Evolutionary conservation across 2,888 invertebrate species (phyloP).

Genomic region (Lingula anatina): DNA sequence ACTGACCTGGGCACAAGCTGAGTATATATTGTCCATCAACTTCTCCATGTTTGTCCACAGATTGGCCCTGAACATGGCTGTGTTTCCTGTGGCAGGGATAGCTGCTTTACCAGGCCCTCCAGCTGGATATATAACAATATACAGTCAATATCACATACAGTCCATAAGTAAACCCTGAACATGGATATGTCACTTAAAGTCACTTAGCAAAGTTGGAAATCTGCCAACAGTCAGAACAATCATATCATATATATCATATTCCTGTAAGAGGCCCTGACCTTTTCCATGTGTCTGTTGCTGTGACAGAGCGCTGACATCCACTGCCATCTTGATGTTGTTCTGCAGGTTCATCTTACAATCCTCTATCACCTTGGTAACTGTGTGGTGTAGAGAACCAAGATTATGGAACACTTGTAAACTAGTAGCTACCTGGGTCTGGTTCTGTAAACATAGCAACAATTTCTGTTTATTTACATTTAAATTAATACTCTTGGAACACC

Average conservation of each 20-base stretch:
- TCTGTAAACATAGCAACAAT: conserved; percentile 19
- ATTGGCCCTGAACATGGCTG: conserved; percentile 61
- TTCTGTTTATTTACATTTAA: not conserved
- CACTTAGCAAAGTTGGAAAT: no score
- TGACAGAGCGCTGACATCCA: conserved; percentile 50
- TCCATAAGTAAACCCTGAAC: no score
- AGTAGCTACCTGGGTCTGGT: conserved; percentile 57
- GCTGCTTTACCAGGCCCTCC: conserved; percentile 58
- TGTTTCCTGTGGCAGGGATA: conserved; percentile 59
- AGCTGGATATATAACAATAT: conserved; percentile 7
- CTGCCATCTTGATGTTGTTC: conserved; percentile 53
- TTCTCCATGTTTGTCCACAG: conserved; percentile 88
- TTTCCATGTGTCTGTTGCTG: no score
- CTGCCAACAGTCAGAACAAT: no score
- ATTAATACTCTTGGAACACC: conserved; percentile 56
- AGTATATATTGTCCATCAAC: conserved; percentile 65
- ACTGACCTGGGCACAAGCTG: conserved; percentile 47
- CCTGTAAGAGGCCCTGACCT: no score
- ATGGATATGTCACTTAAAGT: no score
- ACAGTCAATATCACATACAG: not conserved
- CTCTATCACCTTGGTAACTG: conserved; percentile 55
- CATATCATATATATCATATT: no score
- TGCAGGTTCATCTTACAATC: conserved; percentile 54
- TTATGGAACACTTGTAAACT: conserved; percentile 64
- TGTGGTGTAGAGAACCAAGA: conserved; percentile 50